phyloP scores from a whole-genome alignment of 92 coral and sea anemone species.

The Porites lobata region DNA sequence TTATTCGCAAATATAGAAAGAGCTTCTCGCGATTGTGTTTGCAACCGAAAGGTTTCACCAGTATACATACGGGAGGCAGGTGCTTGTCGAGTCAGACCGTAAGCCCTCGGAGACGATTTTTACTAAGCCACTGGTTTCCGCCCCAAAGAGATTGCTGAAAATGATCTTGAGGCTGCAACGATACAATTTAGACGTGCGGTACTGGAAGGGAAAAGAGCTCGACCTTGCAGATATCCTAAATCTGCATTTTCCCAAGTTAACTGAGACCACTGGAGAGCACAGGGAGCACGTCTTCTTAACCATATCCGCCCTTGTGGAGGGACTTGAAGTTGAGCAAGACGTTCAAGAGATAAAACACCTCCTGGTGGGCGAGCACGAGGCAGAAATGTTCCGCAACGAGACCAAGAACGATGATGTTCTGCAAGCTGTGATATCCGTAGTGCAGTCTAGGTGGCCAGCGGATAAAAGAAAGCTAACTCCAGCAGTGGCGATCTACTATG shows the following conservation, averaged over 20 bases:
- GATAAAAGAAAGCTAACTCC: conserved; percentile 11
- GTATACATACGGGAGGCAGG: neutral
- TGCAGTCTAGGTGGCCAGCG: conserved; percentile 42
- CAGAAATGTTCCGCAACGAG: neutral
- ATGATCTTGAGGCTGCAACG: neutral
- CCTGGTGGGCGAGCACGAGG: conserved; percentile 4
- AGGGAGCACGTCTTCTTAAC: neutral
- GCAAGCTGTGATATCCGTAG: conserved; percentile 8
- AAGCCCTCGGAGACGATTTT: neutral
- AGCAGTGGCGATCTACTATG: conserved; percentile 22
- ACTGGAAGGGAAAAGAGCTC: neutral
- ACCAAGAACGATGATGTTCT: conserved; percentile 40
- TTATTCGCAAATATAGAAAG: neutral
- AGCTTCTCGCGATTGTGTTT: neutral
- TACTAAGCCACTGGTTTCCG: neutral
- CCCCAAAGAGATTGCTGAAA: neutral
- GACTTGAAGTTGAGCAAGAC: conserved; percentile 2
- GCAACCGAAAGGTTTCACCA: neutral
- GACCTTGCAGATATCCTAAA: too few relatives aligned
- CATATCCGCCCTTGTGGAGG: conserved; percentile 15
- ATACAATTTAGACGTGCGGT: neutral
- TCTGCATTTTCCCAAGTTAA: too few relatives aligned
- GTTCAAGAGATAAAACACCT: conserved; percentile 39
- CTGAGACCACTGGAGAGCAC: too few relatives aligned
- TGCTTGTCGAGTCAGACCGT: neutral